Base-by-base conservation (phyloP, 2,797 vertebrate genomes). In the Phrynocephalus guinanensis region DNA sequence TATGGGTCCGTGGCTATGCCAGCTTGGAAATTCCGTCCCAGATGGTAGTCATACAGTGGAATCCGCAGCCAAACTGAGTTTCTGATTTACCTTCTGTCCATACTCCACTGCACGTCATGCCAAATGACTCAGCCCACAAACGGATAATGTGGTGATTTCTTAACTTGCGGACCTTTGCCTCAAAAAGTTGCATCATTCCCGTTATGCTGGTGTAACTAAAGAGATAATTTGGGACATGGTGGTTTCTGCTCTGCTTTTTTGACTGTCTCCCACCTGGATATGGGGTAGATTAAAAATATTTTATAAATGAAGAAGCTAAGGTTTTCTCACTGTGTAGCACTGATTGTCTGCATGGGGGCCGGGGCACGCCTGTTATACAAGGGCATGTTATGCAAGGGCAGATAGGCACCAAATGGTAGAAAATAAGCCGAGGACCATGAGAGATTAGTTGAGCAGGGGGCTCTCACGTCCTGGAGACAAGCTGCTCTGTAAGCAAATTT, bases 401-500 rank as follows among this genome's bases (percentile, higher is more conserved):
- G 82, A 44, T 56, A 60, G 70, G 38, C 85, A 60, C 16, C 26
- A 26, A 79, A 84, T 82, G 71, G 80, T 26, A 84, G 73, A 71
- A 90, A 87, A 6, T 66, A 82, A 48, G 44, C 3, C 67, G n/a
- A 5, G 75, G 66, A 86, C 70, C 44, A 16, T 30, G 50, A 75
- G 52, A 67, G 52, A 67, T 52, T 66, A 52, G 30, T 66, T 83
- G 13, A 67, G 67, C 82, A 73, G 15, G n/a, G 30, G 3, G 6
- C 67, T 83, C 48, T 20, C 24, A 38, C 44, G 33, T 79, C 72
- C 60, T 67, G 2, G 0, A 33, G n/a, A 44, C 66, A 88, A 60
- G 33, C 70, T 72, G 85, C 11, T 85, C 70, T 50, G 73, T 79
- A 81, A 81, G 16, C 38, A 89, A 56, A 83, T 71, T 85, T 79